Percentiles rank a stretch among this genome's conserved stretches.
phyloP scores from a whole-genome alignment of 2,888 invertebrate genomes.

The Eupithecia subfuscata region DNA sequence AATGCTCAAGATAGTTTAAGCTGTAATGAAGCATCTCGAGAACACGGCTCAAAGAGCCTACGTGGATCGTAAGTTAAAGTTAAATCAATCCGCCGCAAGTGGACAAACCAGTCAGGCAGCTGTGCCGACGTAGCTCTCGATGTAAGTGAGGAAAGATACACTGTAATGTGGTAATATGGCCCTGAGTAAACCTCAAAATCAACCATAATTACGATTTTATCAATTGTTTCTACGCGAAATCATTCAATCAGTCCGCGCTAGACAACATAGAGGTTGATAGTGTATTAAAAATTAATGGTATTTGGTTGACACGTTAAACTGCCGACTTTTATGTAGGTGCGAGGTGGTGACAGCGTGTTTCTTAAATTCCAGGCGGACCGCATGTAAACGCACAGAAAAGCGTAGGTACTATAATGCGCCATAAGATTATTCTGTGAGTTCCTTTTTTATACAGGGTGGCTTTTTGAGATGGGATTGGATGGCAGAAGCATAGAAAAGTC shows the following conservation, averaged over 20 bases:
- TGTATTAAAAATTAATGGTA: neutral
- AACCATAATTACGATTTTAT: conserved; percentile 24
- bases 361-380: neutral
- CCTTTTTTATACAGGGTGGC: neutral
- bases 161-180: conserved; percentile 20
- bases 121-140: conserved; percentile 67
- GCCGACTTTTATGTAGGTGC: neutral
- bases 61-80: conserved; percentile 76
- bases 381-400: neutral
- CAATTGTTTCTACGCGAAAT: neutral
- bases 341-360: neutral
- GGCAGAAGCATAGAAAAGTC: too few relatives aligned
- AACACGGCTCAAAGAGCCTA: conserved; percentile 63
- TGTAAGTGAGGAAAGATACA: conserved; percentile 65
- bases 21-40: conserved; percentile 71
- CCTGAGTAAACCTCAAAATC: conserved; percentile 23
- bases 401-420: neutral
- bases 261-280: neutral
- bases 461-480: too few relatives aligned
- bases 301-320: neutral
- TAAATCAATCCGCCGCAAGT: conserved; percentile 82
- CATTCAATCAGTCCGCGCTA: neutral
- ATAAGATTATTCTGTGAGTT: neutral
- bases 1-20: conserved; percentile 59
- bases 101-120: conserved; percentile 84